Percentiles rank a stretch among this genome's conserved stretches.
Evolutionary conservation across 23 tunicate genomes (phyloP).

Genomic region (Ascidia mentula): DNA sequence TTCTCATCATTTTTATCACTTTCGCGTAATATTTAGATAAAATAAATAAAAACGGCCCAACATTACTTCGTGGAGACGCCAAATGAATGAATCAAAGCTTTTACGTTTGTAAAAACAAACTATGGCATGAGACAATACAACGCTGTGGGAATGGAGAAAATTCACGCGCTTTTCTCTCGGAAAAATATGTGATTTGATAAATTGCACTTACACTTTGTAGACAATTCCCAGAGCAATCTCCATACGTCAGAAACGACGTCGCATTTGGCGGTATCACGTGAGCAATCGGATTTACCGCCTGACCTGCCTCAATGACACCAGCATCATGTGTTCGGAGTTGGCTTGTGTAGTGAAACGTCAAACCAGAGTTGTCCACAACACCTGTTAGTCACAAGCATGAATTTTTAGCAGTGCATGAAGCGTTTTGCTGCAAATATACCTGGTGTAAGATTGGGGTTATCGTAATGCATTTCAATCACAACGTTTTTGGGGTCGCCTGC

Average conservation of each 20-base stretch:
- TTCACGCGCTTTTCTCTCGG: no score
- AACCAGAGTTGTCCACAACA: constrained; percentile 33
- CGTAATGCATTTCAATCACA: constrained; percentile 48
- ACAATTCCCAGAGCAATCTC: constrained; percentile 38
- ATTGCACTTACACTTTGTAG: constrained; percentile 17
- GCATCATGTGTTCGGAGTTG: constrained; percentile 37
- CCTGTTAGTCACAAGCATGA: constrained; percentile 16
- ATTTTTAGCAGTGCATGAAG: background rate
- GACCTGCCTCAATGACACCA: constrained; percentile 23
- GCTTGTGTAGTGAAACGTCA: constrained; percentile 34
- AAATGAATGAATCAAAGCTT: no score
- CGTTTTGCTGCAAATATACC: background rate
- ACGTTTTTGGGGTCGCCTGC: constrained; percentile 39
- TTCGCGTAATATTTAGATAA: no score
- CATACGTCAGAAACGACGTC: constrained; percentile 15
- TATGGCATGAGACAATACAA: no score
- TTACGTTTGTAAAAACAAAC: no score
- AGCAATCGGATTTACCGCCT: background rate
- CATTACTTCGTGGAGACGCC: no score
- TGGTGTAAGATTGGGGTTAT: constrained; percentile 22
- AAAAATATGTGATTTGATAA: no score
- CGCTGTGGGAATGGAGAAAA: no score
- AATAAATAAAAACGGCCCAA: no score
- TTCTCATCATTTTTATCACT: no score
- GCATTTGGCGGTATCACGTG: constrained; percentile 59